Evolutionary conservation across 1,140 invertebrate genomes (phyloP).

Genomic region (Eubasilissa regina): DNA sequence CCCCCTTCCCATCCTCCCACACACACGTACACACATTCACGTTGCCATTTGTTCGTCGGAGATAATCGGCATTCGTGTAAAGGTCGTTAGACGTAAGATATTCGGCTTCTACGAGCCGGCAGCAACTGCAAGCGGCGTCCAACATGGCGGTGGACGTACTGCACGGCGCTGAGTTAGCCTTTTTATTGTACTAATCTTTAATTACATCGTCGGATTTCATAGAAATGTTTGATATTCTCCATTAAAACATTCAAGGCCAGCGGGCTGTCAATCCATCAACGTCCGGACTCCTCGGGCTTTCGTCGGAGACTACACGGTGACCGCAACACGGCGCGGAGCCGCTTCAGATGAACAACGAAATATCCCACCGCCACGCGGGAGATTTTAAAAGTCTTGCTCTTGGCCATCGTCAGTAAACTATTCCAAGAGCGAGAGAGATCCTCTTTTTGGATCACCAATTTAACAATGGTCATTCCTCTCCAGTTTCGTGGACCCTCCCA

Average conservation of each 20-base stretch:
- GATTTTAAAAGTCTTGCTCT: background rate
- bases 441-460: too few species aligned
- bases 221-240: constrained; percentile 54
- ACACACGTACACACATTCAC: too few species aligned
- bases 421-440: background rate
- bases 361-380: background rate
- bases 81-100: too few species aligned
- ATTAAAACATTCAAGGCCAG: constrained; percentile 56
- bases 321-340: background rate
- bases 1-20: too few species aligned
- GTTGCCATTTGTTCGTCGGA: too few species aligned
- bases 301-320: constrained; percentile 16
- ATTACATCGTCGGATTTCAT: background rate
- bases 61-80: too few species aligned
- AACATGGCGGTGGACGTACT: background rate
- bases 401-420: background rate
- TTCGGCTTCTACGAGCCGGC: background rate
- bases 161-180: too few species aligned
- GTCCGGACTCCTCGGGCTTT: constrained; percentile 28
- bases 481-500: too few species aligned
- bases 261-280: constrained; percentile 58
- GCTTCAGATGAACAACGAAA: background rate
- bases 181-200: too few species aligned
- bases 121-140: background rate
- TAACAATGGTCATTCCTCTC: too few species aligned